These are phyloP conservation scores for Phyllotreta striolata DNA, from an alignment of 2,888 invertebrate species.

Conservation along the genomic window DNA sequence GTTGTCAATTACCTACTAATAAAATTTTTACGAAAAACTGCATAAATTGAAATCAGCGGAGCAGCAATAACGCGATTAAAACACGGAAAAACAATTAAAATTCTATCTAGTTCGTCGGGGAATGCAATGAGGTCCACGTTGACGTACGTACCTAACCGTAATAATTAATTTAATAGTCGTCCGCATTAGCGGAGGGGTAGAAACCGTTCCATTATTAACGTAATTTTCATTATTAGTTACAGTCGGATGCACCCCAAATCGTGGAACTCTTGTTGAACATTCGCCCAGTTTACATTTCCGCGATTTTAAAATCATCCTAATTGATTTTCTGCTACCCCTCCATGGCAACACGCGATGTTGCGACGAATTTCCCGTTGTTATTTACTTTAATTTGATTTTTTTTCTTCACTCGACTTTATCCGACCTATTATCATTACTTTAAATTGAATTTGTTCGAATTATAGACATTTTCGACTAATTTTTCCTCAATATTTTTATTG, in stretches of 20 bases:
- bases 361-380: slow-evolving; percentile 2
- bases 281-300: slow-evolving; percentile 29
- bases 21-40: background rate
- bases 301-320: slow-evolving; percentile 31
- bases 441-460: no score
- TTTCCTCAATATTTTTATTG: no score
- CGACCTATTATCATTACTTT: no score
- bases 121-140: slow-evolving; percentile 7
- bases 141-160: slow-evolving; percentile 18
- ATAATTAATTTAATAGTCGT: slow-evolving; percentile 29
- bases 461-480: no score
- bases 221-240: slow-evolving; percentile 34
- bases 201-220: slow-evolving; percentile 33
- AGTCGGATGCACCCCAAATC: slow-evolving; percentile 29
- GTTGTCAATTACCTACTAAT: background rate
- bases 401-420: no score
- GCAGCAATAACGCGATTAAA: slow-evolving; percentile 1
- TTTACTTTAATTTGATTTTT: slow-evolving; percentile 10
- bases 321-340: slow-evolving; percentile 24
- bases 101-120: slow-evolving; percentile 9
- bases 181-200: slow-evolving; percentile 31
- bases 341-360: slow-evolving; percentile 9
- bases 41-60: background rate
- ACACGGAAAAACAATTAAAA: slow-evolving; percentile 11
- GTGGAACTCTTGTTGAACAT: slow-evolving; percentile 30